Evolutionary conservation across 2,797 vertebrate genomes (phyloP).

Genomic region (Gallinago solitaria): DNA sequence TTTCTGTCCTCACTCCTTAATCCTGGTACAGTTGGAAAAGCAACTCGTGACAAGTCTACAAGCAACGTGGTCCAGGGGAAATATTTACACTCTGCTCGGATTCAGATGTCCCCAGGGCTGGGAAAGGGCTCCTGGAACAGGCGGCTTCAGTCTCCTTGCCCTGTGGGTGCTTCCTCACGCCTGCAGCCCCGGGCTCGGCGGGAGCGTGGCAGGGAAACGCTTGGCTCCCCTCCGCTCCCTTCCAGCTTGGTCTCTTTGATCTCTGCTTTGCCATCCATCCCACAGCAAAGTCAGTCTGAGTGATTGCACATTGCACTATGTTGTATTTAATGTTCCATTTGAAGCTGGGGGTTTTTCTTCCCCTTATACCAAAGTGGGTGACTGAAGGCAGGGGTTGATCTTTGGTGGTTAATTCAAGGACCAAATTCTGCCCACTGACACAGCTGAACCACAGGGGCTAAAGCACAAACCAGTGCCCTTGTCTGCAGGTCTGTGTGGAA

Average conservation of each 20-base stretch:
- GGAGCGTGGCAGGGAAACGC: not conserved
- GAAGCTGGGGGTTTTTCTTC: not conserved
- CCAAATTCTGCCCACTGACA: not conserved
- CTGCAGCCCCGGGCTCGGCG: not conserved
- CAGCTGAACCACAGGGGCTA: not conserved
- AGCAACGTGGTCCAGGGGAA: not conserved
- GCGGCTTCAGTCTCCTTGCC: not conserved
- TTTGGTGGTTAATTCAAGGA: not conserved
- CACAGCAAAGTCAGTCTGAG: not conserved
- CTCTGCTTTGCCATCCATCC: not conserved
- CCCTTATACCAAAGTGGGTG: not conserved
- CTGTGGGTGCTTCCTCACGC: not conserved
- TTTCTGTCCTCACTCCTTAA: conserved; percentile 27
- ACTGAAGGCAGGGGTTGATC: not conserved
- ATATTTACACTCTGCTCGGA: not conserved
- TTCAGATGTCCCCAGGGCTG: not conserved
- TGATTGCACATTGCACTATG: accelerated
- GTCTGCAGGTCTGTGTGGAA: not conserved
- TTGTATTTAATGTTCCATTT: not conserved
- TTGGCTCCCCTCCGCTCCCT: not conserved
- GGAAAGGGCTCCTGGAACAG: not conserved
- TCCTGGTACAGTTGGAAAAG: not conserved
- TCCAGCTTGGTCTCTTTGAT: not conserved
- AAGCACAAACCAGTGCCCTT: not conserved
- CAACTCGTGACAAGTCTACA: not conserved